Evolutionary conservation across 2,797 vertebrate species (phyloP), one percentile per base, ranked within the genome.

Genomic region (Channa striata): DNA sequence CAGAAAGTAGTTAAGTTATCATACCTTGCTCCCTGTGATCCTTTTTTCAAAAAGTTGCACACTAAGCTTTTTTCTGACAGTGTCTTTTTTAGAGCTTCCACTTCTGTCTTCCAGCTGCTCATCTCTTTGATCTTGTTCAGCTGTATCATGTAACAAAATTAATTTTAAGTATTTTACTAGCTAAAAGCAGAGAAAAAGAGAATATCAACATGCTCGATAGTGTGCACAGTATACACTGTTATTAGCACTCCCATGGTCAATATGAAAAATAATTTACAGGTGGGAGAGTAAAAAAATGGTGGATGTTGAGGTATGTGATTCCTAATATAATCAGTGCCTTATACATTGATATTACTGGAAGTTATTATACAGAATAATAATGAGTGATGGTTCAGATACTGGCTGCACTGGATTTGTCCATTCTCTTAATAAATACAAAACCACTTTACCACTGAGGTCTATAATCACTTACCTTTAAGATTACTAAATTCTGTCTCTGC

Each of bases 1-100:
- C 11, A 40, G 5, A 59, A 58, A 59, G 12, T 14, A 5, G 17
- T n/a, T 16, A 30, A 47, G 17, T 44, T 44, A 44, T 3, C 53
- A 5, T 87, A 94, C 93, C 57, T 88, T 44, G 12, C 80, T 12
- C 19, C 14, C 0, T 8, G 0, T 0, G 70, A 33, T 2, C 12
- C 64, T 17, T 14, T 36, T 68, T 89, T 79, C 56, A 94, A 21
- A 68, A 83, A 90, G 23, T 64, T 20, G 50, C 94, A 95, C 6
- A 87, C 20, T 59, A 56, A 17, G 48, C 93, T 94, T 11, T 0
- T 39, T 30, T 44, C 23, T 10, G 2, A 10, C 0, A 77, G 16
- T 59, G 89, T 33, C 11, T 76, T 21, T 54, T 85, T 81, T 37
- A 93, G 77, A 8, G 39, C 52, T 11, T 17, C 46, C 9, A 62